Evolutionary conservation across 2,888 invertebrate genomes (phyloP).

Genomic region (Vandiemenella viatica): DNA sequence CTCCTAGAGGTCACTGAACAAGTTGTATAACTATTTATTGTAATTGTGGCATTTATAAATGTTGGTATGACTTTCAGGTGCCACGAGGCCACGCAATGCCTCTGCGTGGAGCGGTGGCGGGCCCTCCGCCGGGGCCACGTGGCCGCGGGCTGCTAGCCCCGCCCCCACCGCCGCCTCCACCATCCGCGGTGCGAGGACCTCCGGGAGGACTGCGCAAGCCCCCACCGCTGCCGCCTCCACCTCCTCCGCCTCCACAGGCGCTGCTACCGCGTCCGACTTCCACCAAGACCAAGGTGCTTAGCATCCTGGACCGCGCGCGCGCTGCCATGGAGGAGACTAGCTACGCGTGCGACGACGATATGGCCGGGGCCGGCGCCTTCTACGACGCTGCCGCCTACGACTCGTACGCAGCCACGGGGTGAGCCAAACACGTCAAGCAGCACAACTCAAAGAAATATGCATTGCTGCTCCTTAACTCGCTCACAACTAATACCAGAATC

Average conservation of each 20-base stretch:
- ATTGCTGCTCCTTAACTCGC: too few species aligned
- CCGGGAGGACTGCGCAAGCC: conserved; percentile 23
- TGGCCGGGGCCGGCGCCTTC: conserved; percentile 13
- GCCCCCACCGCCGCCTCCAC: conserved; percentile 15
- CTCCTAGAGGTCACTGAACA: too few species aligned
- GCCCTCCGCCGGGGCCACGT: conserved; percentile 14
- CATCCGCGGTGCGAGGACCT: conserved; percentile 19
- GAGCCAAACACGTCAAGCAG: too few species aligned
- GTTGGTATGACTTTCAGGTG: too few species aligned
- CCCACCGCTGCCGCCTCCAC: conserved; percentile 26
- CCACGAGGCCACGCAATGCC: neutral
- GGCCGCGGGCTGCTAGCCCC: conserved; percentile 20
- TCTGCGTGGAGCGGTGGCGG: conserved; percentile 3
- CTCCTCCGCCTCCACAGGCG: conserved; percentile 35
- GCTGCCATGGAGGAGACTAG: conserved; percentile 62
- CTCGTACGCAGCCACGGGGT: conserved; percentile 17
- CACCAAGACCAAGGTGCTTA: conserved; percentile 66
- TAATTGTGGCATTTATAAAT: too few species aligned
- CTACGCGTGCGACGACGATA: conserved; percentile 13
- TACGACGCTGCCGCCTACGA: conserved; percentile 16
- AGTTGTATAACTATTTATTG: too few species aligned
- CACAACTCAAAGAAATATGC: too few species aligned
- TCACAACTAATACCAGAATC: too few species aligned
- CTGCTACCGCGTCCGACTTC: conserved; percentile 30
- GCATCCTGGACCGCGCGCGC: conserved; percentile 67